Base-by-base conservation (phyloP, 2,888 invertebrate genomes). In the Shargacucullia verbasci region DNA sequence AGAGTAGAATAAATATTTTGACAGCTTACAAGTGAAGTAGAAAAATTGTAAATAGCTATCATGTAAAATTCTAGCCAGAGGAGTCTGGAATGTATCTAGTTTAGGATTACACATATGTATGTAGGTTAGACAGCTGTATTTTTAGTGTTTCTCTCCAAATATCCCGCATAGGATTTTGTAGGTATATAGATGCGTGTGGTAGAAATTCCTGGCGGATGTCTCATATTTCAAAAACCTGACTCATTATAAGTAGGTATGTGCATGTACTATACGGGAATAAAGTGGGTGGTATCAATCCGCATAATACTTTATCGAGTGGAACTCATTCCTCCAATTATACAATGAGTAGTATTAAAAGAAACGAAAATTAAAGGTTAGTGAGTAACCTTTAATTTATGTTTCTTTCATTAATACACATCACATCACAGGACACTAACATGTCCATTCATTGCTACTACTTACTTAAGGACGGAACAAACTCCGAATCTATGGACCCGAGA, bases 1-100 rank as follows among this genome's bases (percentile, higher is more conserved):
- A 49, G 40, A 58, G 62, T 68, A 62, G 59, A 65, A 74, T 79
- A 88, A 88, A 88, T 85, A 84, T 87, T 86, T 82, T 74, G 84
- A 80, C 81, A 76, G 63, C 57, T 62, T 39, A 57, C 56, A 40
- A 55, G 56, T 58, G 53, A 67, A 55, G 31, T 59, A 69, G 58
- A 69, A 49, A 68, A 68, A 65, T 46, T 54, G 49, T 43, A 47
- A 56, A 70, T 44, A 54, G n/a, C 35, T 27, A 38, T 43, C 53
- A 50, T 35, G 40, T 41, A 41, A 20, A 3, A 15, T 8, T 12
- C 2, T 39, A 50, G 38, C 39, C 34, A 25, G 34, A 46, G 35
- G 46, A 55, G 40, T 72, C 68, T 72, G 72, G 68, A 39, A 46
- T 50, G 59, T 52, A 54, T 54, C 67, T 59, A 45, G 35, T 49